Base-by-base conservation (phyloP, 2,113 vertebrate species). In the Gymnarchus niloticus region DNA sequence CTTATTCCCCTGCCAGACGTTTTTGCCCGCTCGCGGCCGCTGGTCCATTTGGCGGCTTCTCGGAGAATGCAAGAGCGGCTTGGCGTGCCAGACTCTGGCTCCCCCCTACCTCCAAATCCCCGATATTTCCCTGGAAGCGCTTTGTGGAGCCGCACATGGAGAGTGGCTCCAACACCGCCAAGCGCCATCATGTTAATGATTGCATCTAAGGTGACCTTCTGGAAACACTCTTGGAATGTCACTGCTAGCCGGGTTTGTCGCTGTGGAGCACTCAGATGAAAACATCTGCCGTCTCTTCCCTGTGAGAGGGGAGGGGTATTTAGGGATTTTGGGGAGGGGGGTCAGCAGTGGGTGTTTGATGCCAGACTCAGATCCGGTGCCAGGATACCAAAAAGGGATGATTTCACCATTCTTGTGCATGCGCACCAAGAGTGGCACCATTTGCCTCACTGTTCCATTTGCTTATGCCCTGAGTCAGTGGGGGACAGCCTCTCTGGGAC, bases 251-350 rank as follows among this genome's bases (percentile, higher is more conserved):
- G 81, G 21, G 73, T 88, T 89, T 89, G 83, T 59, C 87, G 80
- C 87, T 86, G 84, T 87, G 85, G 85, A 84, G 81, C 80, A 81
- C 57, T 76, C 77, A 56, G 65, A 87, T 73, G 57, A 84, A 89
- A 86, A 90, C 89, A 87, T 87, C 88, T 88, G 88, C 73, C 83
- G 86, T 56, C 85, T 57, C 77, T 19, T 84, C 54, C 23, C 84
- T 85, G 65, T 49, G 65, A 10, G 44, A 28, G 28, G n/a, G 73
- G 4, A 51, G 54, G 51, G 44, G 85, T 65, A 59, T 83, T 41
- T 44, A 5, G 52, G 51, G 95, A 95, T 95, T 95, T 92, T 94
- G 93, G 91, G 94, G 93, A 94, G 48, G 48, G 52, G 52, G n/a
- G n/a, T n/a, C n/a, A n/a, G n/a, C n/a, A n/a, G n/a, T n/a, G n/a